Conservation (phyloP, 64 coral and sea anemone species). For the Exaiptasia diaphana region DNA sequence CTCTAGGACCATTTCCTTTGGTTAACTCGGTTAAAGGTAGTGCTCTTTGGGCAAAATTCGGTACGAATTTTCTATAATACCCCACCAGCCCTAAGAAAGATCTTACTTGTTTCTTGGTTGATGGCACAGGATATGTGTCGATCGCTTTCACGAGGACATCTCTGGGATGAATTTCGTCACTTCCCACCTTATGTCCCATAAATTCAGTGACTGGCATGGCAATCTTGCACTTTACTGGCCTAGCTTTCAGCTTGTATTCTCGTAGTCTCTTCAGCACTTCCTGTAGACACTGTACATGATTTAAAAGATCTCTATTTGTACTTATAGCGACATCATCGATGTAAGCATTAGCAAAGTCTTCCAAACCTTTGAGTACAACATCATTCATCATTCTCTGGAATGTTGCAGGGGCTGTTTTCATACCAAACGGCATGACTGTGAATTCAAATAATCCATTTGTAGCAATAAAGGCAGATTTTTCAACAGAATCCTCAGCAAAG, state of each 20-base stretch:
- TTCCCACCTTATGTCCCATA: slow-evolving; percentile 14
- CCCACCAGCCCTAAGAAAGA: slow-evolving; percentile 36
- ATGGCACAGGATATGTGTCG: slow-evolving; percentile 19
- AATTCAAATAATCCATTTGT: slow-evolving; percentile 38
- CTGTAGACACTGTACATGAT: not conserved
- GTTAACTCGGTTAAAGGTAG: slow-evolving; percentile 19
- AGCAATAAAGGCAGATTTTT: slow-evolving; percentile 34
- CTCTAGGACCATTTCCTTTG: not conserved
- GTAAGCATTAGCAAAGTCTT: slow-evolving; percentile 25
- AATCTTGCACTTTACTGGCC: slow-evolving; percentile 37
- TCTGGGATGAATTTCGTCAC: slow-evolving; percentile 6
- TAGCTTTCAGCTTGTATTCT: not conserved
- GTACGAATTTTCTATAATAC: slow-evolving; percentile 47
- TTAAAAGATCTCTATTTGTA: not conserved
- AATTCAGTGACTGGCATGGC: slow-evolving; percentile 19
- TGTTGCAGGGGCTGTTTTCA: slow-evolving; percentile 41
- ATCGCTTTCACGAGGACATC: not conserved
- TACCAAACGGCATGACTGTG: slow-evolving; percentile 37
- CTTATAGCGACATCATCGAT: slow-evolving; percentile 47
- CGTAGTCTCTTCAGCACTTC: slow-evolving; percentile 17
- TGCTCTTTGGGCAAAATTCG: slow-evolving; percentile 5
- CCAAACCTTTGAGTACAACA: not conserved
- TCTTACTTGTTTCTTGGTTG: slow-evolving; percentile 48
- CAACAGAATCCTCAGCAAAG: not conserved
- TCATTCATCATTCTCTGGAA: slow-evolving; percentile 56